These are phyloP conservation scores for Oenanthe oenanthe DNA, from an alignment of 2,113 vertebrate genomes.

Conservation along the genomic window DNA sequence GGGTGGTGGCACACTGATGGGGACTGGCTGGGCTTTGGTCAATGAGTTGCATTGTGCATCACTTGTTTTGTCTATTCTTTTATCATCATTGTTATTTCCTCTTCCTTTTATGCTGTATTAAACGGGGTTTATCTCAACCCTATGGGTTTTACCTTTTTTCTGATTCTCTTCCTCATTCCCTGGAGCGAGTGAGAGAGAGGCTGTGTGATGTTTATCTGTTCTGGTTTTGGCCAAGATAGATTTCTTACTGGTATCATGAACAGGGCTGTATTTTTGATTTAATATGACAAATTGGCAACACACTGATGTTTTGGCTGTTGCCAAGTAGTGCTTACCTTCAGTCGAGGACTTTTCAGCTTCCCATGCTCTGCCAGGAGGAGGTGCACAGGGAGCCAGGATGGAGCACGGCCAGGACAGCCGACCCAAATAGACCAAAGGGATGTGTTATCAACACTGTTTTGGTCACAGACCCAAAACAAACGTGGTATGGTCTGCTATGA, in stretches of 20 bases:
- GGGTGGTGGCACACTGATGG: neutral
- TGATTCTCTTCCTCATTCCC: neutral
- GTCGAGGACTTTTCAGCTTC: neutral
- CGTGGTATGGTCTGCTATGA: rapidly evolving
- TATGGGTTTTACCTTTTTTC: neutral
- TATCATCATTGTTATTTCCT: neutral
- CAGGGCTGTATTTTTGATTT: neutral
- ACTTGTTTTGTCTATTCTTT: neutral
- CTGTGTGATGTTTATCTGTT: neutral
- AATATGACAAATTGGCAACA: neutral
- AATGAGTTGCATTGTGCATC: neutral
- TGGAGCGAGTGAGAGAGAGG: neutral
- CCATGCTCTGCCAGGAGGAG: neutral
- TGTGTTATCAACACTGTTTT: neutral
- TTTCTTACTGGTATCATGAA: neutral
- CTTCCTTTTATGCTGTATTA: neutral
- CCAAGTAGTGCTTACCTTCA: neutral
- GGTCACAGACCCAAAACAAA: neutral
- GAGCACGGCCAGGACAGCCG: neutral
- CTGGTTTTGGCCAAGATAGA: neutral
- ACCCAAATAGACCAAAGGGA: neutral
- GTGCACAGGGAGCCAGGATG: neutral
- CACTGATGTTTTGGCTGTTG: neutral
- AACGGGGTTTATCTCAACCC: neutral
- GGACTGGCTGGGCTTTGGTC: neutral